phyloP scores from a whole-genome alignment of 2,113 vertebrate genomes.

The Drymodes brunneopygia region DNA sequence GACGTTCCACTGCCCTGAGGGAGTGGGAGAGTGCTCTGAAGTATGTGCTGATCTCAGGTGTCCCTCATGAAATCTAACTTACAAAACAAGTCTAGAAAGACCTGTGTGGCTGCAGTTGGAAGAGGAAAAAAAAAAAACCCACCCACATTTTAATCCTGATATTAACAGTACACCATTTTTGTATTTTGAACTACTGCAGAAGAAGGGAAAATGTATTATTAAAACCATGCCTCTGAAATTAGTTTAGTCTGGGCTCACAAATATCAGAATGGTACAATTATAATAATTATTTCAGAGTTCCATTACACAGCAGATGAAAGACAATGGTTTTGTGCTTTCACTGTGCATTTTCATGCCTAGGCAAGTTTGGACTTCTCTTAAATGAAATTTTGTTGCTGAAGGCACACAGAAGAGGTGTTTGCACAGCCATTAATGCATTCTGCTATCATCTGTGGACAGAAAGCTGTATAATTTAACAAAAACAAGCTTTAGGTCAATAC shows the following conservation, averaged over 20 bases:
- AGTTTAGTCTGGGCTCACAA: not conserved
- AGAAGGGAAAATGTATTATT: not conserved
- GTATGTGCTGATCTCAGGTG: not conserved
- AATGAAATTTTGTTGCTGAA: conserved; percentile 35
- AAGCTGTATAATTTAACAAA: not conserved
- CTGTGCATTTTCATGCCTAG: not conserved
- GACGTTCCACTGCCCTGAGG: not conserved
- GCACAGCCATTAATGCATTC: not conserved
- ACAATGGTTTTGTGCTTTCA: not conserved
- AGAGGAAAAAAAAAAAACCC: not conserved
- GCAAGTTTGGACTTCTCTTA: conserved; percentile 20
- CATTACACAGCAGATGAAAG: conserved; percentile 28
- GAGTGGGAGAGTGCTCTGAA: not conserved
- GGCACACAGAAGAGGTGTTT: not conserved
- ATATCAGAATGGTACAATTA: conserved; percentile 7
- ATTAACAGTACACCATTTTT: not conserved
- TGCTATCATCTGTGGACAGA: not conserved
- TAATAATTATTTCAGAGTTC: conserved; percentile 14
- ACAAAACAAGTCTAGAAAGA: conserved; percentile 5
- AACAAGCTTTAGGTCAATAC: not conserved
- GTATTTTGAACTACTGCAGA: not conserved
- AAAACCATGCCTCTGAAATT: conserved; percentile 11
- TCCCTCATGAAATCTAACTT: not conserved
- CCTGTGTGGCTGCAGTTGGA: not conserved
- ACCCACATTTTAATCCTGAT: not conserved